A percentile compares a stretch with the other conserved stretches of the same genome.
phyloP scores from a whole-genome alignment of 2,888 invertebrate species.

The Cecidostiba fungosa region DNA sequence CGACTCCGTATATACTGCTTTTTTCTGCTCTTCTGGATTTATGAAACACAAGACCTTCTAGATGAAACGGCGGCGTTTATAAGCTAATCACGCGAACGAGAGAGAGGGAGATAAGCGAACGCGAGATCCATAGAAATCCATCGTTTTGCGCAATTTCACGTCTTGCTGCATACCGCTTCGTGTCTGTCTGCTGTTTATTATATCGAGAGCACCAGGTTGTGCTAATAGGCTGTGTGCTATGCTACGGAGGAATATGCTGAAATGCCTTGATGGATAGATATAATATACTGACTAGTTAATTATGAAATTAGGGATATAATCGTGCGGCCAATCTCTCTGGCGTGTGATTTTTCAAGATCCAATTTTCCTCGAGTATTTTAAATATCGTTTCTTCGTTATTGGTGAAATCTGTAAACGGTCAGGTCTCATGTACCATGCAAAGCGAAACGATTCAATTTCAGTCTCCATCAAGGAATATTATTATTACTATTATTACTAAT shows the following conservation, averaged over 20 bases:
- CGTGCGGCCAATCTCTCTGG: not conserved
- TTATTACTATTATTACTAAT: not conserved
- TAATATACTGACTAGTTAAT: not conserved
- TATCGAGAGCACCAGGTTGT: not conserved
- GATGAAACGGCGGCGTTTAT: constrained; percentile 41
- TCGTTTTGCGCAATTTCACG: constrained; percentile 52
- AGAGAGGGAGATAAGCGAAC: constrained; percentile 13
- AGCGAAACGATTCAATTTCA: not conserved
- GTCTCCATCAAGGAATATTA: not conserved
- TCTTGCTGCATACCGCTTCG: constrained; percentile 14
- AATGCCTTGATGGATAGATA: not conserved
- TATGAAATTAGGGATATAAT: not conserved
- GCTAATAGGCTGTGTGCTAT: not conserved
- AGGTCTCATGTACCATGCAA: not conserved
- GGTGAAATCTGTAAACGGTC: too few species aligned
- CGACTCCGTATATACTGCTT: constrained; percentile 22
- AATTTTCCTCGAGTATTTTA: not conserved
- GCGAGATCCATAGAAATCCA: constrained; percentile 43
- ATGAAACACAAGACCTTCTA: constrained; percentile 41
- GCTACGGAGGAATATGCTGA: not conserved
- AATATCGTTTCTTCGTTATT: not conserved
- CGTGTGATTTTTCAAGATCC: not conserved
- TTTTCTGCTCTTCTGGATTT: constrained; percentile 43
- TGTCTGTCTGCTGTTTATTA: not conserved
- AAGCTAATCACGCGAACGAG: constrained; percentile 36